Conservation (phyloP, 2,113 vertebrate species). For the Alosa alosa region DNA sequence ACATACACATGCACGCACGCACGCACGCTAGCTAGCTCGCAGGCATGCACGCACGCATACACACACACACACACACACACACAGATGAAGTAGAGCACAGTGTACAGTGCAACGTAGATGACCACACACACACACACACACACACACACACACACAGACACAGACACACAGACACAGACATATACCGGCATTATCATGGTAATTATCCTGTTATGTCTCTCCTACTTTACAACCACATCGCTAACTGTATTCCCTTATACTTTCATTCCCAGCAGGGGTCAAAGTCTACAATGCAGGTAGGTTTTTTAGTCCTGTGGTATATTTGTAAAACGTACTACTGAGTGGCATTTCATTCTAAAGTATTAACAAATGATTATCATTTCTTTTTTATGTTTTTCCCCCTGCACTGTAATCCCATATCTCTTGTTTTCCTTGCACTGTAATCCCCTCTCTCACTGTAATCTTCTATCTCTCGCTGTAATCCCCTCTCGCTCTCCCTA, state of each 20-base stretch:
- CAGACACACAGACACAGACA: conserved; percentile 15
- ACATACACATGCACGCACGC: neutral
- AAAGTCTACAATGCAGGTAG: conserved; percentile 68
- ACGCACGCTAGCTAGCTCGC: too few species aligned
- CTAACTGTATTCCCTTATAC: conserved; percentile 15
- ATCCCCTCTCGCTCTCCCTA: neutral
- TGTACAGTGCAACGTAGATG: too few species aligned
- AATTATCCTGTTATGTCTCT: neutral
- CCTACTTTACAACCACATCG: neutral
- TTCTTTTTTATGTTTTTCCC: neutral
- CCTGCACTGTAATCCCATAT: neutral
- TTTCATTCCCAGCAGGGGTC: conserved; percentile 56
- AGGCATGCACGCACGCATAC: neutral
- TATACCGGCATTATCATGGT: neutral
- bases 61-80: conserved; percentile 2
- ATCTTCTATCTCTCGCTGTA: too few species aligned
- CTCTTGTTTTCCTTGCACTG: too few species aligned
- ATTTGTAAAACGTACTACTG: neutral
- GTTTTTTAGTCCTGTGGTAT: neutral
- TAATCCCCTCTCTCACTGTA: too few species aligned
- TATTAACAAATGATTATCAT: neutral
- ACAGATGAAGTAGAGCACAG: too few species aligned
- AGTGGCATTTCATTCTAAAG: neutral
- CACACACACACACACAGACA: conserved; percentile 20
- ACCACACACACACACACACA: neutral